Evolutionary conservation across 2,888 invertebrate genomes (phyloP).

Genomic region (Eulithis prunata): DNA sequence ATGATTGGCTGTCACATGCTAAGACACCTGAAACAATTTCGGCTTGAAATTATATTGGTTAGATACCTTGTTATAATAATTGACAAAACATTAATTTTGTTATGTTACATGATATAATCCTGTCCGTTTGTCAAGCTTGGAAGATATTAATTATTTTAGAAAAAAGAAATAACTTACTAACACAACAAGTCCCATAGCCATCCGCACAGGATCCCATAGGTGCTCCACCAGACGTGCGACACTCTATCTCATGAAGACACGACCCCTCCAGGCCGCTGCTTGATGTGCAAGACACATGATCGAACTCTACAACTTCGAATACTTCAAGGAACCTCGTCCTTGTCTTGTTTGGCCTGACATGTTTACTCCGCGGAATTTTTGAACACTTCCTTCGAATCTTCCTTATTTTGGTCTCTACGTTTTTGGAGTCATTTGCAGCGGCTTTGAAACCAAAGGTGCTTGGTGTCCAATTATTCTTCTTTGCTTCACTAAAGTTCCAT

Average conservation of each 20-base stretch:
- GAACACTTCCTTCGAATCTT: slow-evolving; percentile 53
- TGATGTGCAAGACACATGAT: slow-evolving; percentile 85
- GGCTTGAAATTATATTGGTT: not conserved
- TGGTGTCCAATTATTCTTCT: slow-evolving; percentile 18
- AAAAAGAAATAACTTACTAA: slow-evolving; percentile 84
- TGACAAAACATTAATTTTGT: no score
- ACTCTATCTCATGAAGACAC: slow-evolving; percentile 88
- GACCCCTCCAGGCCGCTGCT: slow-evolving; percentile 86
- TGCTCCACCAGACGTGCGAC: slow-evolving; percentile 85
- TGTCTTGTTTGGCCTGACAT: slow-evolving; percentile 29
- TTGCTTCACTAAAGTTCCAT: slow-evolving; percentile 41
- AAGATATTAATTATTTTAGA: not conserved
- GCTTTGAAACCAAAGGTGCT: slow-evolving; percentile 4
- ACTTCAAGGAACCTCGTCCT: slow-evolving; percentile 85
- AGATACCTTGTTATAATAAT: no score
- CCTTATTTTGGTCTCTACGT: slow-evolving; percentile 47
- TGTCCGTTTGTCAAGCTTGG: not conserved
- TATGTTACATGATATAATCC: no score
- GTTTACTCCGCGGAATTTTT: slow-evolving; percentile 29
- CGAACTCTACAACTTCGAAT: slow-evolving; percentile 88
- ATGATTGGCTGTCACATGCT: slow-evolving; percentile 86
- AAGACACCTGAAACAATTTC: slow-evolving; percentile 82
- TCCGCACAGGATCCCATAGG: slow-evolving; percentile 88
- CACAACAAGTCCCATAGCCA: slow-evolving; percentile 90
- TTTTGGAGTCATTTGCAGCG: not conserved